Evolutionary conservation across 2,888 invertebrate species (phyloP), one percentile per base, ranked within the genome.

Genomic region (Osmoderma eremita): DNA sequence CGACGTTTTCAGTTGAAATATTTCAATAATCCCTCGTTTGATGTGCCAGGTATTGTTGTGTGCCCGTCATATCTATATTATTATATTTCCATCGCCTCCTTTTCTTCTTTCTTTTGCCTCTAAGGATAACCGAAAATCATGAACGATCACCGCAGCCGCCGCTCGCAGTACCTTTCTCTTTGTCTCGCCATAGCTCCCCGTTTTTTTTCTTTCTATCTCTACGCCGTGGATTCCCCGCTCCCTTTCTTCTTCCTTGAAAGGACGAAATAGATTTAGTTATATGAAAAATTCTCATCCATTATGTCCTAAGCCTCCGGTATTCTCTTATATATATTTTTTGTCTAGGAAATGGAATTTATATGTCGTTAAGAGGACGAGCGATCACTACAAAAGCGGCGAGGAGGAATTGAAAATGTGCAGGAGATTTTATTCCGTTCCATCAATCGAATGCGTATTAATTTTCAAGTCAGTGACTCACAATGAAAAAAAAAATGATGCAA

Each of bases 251-350:
- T 56, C 48, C 10, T 30, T 65, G 48, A 65, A 65, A 65, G 49
- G 58, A 38, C 58, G 39, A 50, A 65, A 65, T 58, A 65, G 56
- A 53, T 65, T 64, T 38, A 58, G 56, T 48, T 65, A 63, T 65
- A 65, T 65, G 65, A 65, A 65, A 50, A 65, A 65, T 65, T 65
- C 65, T 49, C 65, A 56, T 65, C 65, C 65, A 56, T 65, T 65
- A 65, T 65, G 54, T 48, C 39, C 56, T 56, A 65, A 65, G 65
- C 65, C 15, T 39, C 41, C 45, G 65, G 45, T 38, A 56, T 58
- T 65, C 36, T 54, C 41, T 49, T 61, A 61, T 61, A 61, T 48
- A 61, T 61, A 61, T 61, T 61, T 61, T 61, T 61, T 48, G 45
- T 45, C 36, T 45, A 45, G 45, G 15, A 45, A 30, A 61, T 30